Conservation (phyloP, 2,797 vertebrate genomes). For the Platyrinchus mystaceus region DNA sequence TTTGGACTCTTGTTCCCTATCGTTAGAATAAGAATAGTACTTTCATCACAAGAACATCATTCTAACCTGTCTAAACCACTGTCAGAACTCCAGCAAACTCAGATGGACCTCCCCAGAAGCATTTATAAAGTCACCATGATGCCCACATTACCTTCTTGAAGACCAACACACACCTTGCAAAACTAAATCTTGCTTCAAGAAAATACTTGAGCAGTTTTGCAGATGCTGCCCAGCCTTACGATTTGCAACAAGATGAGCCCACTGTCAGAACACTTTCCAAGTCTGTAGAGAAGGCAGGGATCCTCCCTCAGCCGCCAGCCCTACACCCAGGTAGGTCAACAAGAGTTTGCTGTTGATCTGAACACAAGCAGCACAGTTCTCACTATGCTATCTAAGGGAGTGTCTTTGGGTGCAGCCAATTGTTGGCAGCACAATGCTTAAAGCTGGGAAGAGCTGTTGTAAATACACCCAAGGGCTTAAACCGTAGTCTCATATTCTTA, state of each 20-base stretch:
- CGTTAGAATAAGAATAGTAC: not conserved
- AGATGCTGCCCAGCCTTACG: not conserved
- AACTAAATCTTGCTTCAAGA: not conserved
- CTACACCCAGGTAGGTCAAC: constrained; percentile 38
- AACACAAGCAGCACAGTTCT: constrained; percentile 17
- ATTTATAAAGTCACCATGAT: not conserved
- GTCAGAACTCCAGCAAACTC: not conserved
- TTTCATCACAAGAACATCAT: not conserved
- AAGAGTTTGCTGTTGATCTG: constrained; percentile 53
- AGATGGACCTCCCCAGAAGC: not conserved
- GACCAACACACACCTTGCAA: not conserved
- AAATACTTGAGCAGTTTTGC: not conserved
- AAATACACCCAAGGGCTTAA: constrained; percentile 59
- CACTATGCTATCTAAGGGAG: constrained; percentile 34
- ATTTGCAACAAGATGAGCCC: not conserved
- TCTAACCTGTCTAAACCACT: not conserved
- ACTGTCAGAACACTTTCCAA: not conserved
- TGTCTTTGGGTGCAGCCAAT: constrained; percentile 33
- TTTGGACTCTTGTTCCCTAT: not conserved
- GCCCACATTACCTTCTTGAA: not conserved
- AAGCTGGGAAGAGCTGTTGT: constrained; percentile 32
- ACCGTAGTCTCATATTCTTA: constrained; percentile 34
- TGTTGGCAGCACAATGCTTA: constrained; percentile 25
- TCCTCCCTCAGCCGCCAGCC: not conserved
- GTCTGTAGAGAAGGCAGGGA: constrained; percentile 7